Base-by-base conservation (phyloP, 2,113 vertebrate genomes). In the Aleadryas rufinucha region DNA sequence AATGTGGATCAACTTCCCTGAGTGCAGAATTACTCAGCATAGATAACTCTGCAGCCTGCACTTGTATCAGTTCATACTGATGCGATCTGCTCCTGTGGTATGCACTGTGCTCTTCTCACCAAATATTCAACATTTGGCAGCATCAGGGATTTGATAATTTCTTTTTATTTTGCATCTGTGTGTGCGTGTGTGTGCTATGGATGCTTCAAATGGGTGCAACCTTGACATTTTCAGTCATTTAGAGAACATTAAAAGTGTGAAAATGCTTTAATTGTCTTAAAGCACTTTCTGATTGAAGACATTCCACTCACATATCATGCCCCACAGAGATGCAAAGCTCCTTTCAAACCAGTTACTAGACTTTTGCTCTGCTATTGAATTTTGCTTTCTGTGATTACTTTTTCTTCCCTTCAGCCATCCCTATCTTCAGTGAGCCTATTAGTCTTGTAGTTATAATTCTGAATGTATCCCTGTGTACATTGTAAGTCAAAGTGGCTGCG, bases 251-350 rank as follows among this genome's bases (percentile, higher is more conserved):
- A 19, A 53, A 76, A 79, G 78, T 80, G 49, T 87, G 57, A 86
- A 94, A 91, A 78, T 77, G 61, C 49, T 97, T 93, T 94, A 89
- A 95, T 95, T 95, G 85, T 50, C 90, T 97, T 90, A 92, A 92
- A 95, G 52, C 10, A 20, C 72, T 85, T 94, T 74, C 56, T 92
- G 57, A 61, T 92, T 37, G 14, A 24, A 97, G 94, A 69, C 88
- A 95, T 86, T 94, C 28, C 20, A 63, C 91, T 95, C 9, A 65
- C 54, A 84, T 35, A n/a, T 23, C 88, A 15, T 90, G 66, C 27
- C 71, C 81, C 64, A 93, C 71, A 87, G 84, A 96, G 89, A 69
- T 7, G 21, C 92, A 79, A 77, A 95, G 69, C 84, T 97, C 35
- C 93, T 97, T 96, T 93, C 75, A 89, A 93, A 91, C 54, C 57